Percentiles rank a stretch among this genome's conserved stretches.
Evolutionary conservation across 2,113 vertebrate genomes (phyloP).

Genomic region (Lepisosteus oculatus): DNA sequence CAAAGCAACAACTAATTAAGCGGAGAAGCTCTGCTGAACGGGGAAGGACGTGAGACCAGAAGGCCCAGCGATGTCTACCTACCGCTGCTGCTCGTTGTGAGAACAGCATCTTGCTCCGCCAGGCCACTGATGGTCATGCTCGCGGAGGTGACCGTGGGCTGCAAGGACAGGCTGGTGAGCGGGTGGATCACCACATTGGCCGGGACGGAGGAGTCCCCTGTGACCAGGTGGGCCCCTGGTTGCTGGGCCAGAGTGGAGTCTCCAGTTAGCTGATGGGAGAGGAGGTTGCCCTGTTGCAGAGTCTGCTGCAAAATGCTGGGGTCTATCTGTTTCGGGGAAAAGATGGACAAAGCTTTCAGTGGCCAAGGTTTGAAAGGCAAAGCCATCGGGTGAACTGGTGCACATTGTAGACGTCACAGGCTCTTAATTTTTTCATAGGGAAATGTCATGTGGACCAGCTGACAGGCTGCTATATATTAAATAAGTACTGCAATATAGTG

Average conservation of each 20-base stretch:
- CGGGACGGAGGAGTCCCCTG: conserved; percentile 69
- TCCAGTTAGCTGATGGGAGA: conserved; percentile 77
- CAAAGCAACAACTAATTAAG: too few species aligned
- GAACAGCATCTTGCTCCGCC: conserved; percentile 75
- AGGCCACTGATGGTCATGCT: conserved; percentile 78
- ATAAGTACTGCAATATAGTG: too few species aligned
- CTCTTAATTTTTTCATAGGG: too few species aligned
- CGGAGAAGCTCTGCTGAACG: too few species aligned
- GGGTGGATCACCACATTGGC: conserved; percentile 91
- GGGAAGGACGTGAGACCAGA: neutral
- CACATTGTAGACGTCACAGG: too few species aligned
- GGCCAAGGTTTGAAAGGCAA: too few species aligned
- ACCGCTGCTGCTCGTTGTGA: conserved; percentile 62
- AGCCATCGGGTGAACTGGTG: too few species aligned
- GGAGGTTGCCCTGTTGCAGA: conserved; percentile 79
- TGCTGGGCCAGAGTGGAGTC: conserved; percentile 70
- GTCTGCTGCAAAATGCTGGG: conserved; percentile 89
- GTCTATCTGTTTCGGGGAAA: conserved; percentile 76
- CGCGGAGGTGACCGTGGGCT: conserved; percentile 72
- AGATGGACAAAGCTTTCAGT: neutral
- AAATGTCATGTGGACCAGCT: too few species aligned
- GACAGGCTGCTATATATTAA: too few species aligned
- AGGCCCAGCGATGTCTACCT: conserved; percentile 17
- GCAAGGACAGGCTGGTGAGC: conserved; percentile 81
- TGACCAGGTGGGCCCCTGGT: conserved; percentile 65